phyloP scores from a whole-genome alignment of 2,113 vertebrate genomes.

The Hypocryptadius cinnamomeus region DNA sequence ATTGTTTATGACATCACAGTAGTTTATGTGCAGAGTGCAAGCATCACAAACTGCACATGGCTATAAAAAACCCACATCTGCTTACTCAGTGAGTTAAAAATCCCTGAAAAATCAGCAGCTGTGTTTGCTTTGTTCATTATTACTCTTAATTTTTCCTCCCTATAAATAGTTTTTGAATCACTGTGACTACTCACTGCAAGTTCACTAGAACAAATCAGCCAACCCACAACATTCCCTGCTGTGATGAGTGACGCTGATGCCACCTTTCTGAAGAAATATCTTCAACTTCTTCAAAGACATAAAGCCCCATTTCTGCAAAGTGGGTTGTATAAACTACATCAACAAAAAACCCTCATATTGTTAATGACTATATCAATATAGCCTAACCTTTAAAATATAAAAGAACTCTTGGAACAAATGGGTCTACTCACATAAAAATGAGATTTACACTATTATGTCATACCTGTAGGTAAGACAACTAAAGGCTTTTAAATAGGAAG shows the following conservation, averaged over 20 bases:
- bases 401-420: neutral
- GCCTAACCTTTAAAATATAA: neutral
- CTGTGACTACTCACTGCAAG: neutral
- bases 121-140: neutral
- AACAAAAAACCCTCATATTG: neutral
- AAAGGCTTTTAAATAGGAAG: neutral
- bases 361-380: neutral
- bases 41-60: neutral
- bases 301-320: neutral
- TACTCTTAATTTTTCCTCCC: neutral
- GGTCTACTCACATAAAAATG: neutral
- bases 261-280: neutral
- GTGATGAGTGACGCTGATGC: neutral
- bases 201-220: neutral
- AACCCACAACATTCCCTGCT: neutral
- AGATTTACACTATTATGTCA: neutral
- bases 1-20: neutral
- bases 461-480: neutral
- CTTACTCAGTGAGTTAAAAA: neutral
- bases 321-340: neutral
- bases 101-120: neutral
- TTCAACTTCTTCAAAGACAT: neutral
- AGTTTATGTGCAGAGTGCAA: neutral
- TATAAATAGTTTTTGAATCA: neutral
- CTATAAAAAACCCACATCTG: neutral